These are phyloP conservation scores for Paradoxurus hermaphroditus DNA, from an alignment of 2,113 vertebrate species.

Conservation along the genomic window DNA sequence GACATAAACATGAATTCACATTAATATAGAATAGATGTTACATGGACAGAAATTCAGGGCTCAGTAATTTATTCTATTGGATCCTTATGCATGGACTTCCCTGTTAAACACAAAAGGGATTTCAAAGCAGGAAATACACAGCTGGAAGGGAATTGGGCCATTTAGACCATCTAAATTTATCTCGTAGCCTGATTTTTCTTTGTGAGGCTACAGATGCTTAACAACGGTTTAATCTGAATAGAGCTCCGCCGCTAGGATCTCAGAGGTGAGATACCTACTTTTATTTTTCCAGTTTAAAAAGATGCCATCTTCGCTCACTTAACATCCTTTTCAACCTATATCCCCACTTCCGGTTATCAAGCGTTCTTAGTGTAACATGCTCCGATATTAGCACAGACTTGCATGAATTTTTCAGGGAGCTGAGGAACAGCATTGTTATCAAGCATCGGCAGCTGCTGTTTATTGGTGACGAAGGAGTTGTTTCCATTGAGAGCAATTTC, in stretches of 20 bases:
- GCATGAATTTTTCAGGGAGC: constrained; percentile 48
- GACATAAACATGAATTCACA: constrained; percentile 10
- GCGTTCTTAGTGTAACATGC: neutral
- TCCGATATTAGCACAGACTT: constrained; percentile 3
- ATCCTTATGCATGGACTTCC: neutral
- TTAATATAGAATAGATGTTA: neutral
- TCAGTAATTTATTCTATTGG: constrained; percentile 6
- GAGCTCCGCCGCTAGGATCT: neutral
- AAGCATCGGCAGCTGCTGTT: constrained; percentile 51
- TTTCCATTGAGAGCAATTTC: constrained; percentile 61
- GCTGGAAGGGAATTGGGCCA: neutral
- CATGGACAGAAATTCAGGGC: neutral
- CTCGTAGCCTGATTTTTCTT: constrained; percentile 27
- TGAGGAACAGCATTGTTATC: constrained; percentile 38
- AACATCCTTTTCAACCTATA: neutral
- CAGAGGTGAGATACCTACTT: neutral
- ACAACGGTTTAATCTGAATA: neutral
- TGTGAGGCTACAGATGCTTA: constrained; percentile 16
- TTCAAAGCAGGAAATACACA: constrained; percentile 23
- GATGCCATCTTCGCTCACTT: constrained; percentile 43
- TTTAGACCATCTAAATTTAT: neutral
- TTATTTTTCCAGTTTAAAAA: constrained; percentile 40
- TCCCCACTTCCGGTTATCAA: constrained; percentile 40
- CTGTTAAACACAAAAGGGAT: constrained; percentile 32
- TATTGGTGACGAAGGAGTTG: constrained; percentile 70